These are phyloP conservation scores for Nanger granti DNA, from an alignment of 2,113 vertebrate genomes.

Conservation along the genomic window DNA sequence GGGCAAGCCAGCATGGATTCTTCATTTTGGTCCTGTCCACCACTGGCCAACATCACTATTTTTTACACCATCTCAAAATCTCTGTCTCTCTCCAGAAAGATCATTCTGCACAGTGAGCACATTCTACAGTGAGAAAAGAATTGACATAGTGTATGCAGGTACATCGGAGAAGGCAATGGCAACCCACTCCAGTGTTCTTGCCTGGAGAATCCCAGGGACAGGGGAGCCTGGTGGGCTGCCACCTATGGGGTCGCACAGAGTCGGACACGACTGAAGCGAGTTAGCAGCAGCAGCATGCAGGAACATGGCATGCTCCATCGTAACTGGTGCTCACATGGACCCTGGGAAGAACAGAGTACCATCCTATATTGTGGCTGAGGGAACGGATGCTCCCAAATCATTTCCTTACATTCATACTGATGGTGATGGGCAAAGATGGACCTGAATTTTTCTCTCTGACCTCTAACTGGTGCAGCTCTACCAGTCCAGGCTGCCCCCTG, in stretches of 20 bases:
- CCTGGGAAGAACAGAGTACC: too few species aligned
- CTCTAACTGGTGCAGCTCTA: background rate
- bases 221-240: too few species aligned
- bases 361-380: too few species aligned
- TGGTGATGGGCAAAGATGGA: background rate
- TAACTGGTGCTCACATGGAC: too few species aligned
- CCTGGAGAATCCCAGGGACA: too few species aligned
- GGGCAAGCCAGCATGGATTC: background rate
- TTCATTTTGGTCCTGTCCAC: background rate
- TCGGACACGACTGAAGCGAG: rapidly evolving
- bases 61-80: background rate
- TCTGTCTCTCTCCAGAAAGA: background rate
- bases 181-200: too few species aligned
- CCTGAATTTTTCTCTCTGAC: background rate
- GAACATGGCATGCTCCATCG: too few species aligned
- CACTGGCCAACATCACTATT: background rate
- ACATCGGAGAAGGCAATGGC: too few species aligned
- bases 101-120: background rate
- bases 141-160: too few species aligned
- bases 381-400: background rate
- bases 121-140: background rate
- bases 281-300: too few species aligned
- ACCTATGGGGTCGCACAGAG: too few species aligned
- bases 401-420: background rate
- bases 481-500: background rate